Conservation (phyloP, 2,888 invertebrate genomes). For the Aphodius granarius region DNA sequence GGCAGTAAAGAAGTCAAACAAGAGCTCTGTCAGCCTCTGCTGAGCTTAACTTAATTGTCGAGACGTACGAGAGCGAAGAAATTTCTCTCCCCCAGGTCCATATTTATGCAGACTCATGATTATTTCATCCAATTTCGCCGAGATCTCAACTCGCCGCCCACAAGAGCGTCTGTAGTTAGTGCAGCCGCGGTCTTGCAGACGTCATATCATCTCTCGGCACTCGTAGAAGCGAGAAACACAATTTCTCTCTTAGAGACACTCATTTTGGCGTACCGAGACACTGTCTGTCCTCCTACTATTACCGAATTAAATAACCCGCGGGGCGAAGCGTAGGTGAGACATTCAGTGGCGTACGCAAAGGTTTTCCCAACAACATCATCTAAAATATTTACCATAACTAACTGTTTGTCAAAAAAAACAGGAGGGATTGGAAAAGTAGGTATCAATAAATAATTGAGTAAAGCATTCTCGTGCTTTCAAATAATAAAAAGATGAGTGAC, state of each 20-base stretch:
- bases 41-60: neutral
- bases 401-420: too few species aligned
- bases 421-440: too few species aligned
- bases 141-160: neutral
- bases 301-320: neutral
- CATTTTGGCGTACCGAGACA: neutral
- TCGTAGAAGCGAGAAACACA: neutral
- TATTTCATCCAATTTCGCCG: neutral
- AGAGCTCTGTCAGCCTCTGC: neutral
- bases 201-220: neutral
- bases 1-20: neutral
- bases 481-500: too few species aligned
- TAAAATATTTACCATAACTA: too few species aligned
- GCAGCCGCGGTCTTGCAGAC: neutral
- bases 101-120: neutral
- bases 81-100: neutral
- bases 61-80: neutral
- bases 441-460: too few species aligned
- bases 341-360: neutral
- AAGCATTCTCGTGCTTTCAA: too few species aligned
- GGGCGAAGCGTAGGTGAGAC: neutral
- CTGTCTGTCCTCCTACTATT: neutral
- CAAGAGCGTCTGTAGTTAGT: neutral
- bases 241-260: neutral
- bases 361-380: too few species aligned